Base-by-base conservation (phyloP, 2,797 vertebrate genomes). In the Anguilla anguilla region DNA sequence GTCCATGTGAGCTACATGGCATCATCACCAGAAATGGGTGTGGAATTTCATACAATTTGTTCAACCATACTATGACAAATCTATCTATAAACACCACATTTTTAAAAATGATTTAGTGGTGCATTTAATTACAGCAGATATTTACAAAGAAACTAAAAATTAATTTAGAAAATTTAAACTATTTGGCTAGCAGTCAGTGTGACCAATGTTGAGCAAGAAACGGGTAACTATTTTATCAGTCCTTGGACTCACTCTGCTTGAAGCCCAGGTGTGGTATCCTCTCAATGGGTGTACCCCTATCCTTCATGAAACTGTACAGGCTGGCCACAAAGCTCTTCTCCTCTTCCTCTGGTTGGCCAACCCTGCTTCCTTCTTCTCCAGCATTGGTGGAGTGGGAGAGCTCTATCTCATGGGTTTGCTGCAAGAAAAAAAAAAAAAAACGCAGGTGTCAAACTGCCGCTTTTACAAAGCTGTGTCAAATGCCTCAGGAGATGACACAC, bases 231-330 rank as follows among this genome's bases (percentile, higher is more conserved):
- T 3, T 15, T 15, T 17, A 84, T 57, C n/a, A 57, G 28, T 84
- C 83, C 83, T 35, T 72, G 43, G 72, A 95, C 97, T 86, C 94
- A 99, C 98, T 98, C 94, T 99, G 98, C 92, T 99, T 99, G 94
- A 99, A 99, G 93, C 98, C 98, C 0, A 99, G 96, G 91, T 99
- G 98, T 83, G 98, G 98, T 89, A 99, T 98, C 93, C 98, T 96
- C 92, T 99, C 98, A 81, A 99, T 99, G n/a, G 98, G 97, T 0
- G 97, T 97, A 85, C 91, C 96, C 84, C 97, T 96, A 15, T 97
- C 96, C 95, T 98, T 98, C 98, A 99, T 99, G 90, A 98, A 98
- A 87, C 95, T 93, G 94, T 98, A 97, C 91, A 99, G 96, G 90
- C 95, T 95, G 87, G 95, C 93, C 6, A 98, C 94, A 91, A 99